Conservation (phyloP, 1,140 invertebrate species). For the Eriosoma lanigerum region DNA sequence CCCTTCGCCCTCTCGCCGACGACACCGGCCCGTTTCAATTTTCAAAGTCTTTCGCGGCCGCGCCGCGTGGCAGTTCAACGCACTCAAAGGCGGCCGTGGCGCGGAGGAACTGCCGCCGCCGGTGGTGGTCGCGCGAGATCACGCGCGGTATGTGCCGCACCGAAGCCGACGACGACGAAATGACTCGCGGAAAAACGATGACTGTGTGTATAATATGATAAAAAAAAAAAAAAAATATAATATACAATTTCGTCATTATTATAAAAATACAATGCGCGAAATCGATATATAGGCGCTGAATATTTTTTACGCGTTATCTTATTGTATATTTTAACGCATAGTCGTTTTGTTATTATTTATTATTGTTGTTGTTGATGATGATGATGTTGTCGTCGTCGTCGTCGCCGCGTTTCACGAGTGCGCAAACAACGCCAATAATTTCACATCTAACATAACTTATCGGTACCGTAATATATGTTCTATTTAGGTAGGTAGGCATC, state of each 20-base stretch:
- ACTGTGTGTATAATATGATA: not conserved
- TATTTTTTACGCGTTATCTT: not conserved
- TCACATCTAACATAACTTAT: too few relatives aligned
- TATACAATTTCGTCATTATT: not conserved
- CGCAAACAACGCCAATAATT: too few relatives aligned
- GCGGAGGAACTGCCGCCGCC: not conserved
- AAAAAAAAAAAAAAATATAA: too few relatives aligned
- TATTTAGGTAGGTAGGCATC: too few relatives aligned
- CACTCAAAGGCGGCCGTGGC: slow-evolving; percentile 27
- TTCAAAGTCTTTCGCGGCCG: not conserved
- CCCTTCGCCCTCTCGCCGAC: not conserved
- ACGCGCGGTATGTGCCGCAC: not conserved
- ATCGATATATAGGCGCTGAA: not conserved
- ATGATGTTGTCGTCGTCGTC: too few relatives aligned
- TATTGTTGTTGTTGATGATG: too few relatives aligned
- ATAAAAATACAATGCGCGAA: slow-evolving; percentile 3
- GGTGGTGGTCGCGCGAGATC: not conserved
- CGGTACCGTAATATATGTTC: too few relatives aligned
- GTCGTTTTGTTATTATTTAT: not conserved
- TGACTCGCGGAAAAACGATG: slow-evolving; percentile 41
- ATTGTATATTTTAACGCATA: not conserved
- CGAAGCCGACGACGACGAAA: not conserved
- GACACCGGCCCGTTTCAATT: slow-evolving; percentile 23
- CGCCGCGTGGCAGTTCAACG: slow-evolving; percentile 24
- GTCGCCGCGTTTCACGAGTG: too few relatives aligned